Base-by-base conservation (phyloP, 1,140 invertebrate genomes). In the Drosophila nebulosa region DNA sequence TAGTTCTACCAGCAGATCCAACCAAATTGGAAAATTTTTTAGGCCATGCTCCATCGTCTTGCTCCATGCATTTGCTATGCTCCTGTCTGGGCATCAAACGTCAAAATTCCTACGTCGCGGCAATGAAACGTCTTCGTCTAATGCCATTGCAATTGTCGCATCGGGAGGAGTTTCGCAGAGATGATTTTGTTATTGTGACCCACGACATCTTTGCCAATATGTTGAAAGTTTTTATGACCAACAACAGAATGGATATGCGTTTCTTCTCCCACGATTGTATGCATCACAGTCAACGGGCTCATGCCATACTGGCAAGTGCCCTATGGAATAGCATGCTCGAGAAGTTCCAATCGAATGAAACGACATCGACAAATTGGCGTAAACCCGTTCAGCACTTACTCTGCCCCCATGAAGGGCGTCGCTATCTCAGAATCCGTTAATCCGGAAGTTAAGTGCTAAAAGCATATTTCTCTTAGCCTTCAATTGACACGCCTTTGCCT, bases 221-320 rank as follows among this genome's bases (percentile, higher is more conserved):
- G 26, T 18, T 91, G 0, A 73, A 93, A 21, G 93, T 93, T 24
- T 86, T 21, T 16, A 71, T 16, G 21, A 69, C 64, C n/a, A 71
- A 92, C 53, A 92, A 92, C 30, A 57, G 74, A 0, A 77, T 91
- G 0, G 94, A 96, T 89, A 90, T 92, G 26, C 89, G 92, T 4
- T 95, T 93, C 84, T 91, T 95, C 32, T 93, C 95, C 4, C 89
- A 90, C 5, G 95, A 96, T 88, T 96, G 95, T 90, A 95, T 96
- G 74, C 95, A 96, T 77, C 92, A 94, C 4, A 95, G 93, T 76
- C 93, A 95, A 78, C 93, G 94, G 71, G 92, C 92, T 12, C 93
- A 95, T 72, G 92, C 94, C 1, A 89, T 85, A 2, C 59, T 80
- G 4, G 92, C 92, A 1, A 93, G 92, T 66, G 78, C 83, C 5